phyloP scores from a whole-genome alignment of 2,797 vertebrate genomes.

The Lutjanus argentimaculatus region DNA sequence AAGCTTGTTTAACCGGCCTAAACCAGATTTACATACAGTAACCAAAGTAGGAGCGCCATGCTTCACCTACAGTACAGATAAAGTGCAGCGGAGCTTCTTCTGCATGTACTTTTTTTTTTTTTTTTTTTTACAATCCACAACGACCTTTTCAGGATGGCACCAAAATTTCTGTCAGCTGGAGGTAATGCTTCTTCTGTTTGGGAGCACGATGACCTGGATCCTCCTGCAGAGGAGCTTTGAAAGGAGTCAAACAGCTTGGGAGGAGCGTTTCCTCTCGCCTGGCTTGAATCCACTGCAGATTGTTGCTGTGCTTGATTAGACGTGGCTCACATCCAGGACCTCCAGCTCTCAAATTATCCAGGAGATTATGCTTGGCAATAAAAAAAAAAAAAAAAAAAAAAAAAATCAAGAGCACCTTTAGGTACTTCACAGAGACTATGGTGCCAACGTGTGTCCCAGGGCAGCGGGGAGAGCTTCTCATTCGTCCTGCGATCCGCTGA shows the following conservation, averaged over 20 bases:
- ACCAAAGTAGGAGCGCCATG: not conserved
- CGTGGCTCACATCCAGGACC: not conserved
- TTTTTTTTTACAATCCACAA: not conserved
- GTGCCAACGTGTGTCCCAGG: not conserved
- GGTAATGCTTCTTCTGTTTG: slow-evolving; percentile 4
- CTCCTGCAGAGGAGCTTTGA: not conserved
- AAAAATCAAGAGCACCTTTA: not conserved
- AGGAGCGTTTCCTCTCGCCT: not conserved
- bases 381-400: not conserved
- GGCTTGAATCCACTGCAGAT: slow-evolving; percentile 11
- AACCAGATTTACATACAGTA: not conserved
- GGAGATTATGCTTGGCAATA: slow-evolving; percentile 10
- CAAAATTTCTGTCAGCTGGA: not conserved
- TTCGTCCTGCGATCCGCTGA: not conserved
- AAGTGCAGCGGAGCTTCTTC: slow-evolving; percentile 35
- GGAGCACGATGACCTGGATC: not conserved
- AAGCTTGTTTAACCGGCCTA: not conserved
- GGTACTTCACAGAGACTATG: not conserved
- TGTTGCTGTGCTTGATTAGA: slow-evolving; percentile 38
- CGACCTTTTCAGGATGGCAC: not conserved
- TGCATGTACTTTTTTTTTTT: not conserved
- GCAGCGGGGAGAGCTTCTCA: not conserved
- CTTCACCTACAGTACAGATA: not conserved
- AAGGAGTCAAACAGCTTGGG: not conserved
- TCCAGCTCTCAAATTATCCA: not conserved